Evolutionary conservation across 2,888 invertebrate genomes (phyloP), one percentile per base, ranked within the genome.

Genomic region (Chaetoderma sp.): DNA sequence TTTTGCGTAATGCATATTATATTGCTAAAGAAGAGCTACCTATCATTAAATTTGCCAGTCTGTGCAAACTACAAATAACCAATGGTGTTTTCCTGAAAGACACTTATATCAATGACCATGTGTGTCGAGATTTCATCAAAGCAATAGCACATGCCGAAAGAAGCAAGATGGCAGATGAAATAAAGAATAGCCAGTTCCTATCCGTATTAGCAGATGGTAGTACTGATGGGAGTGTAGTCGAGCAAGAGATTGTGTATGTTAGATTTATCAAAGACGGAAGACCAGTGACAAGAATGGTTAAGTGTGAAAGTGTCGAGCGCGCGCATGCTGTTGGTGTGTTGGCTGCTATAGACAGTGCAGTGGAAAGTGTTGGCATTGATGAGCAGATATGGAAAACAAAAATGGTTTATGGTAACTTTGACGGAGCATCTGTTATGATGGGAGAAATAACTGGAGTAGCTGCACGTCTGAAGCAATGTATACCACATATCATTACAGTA

Each of bases 341-440:
- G 23, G 21, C 16, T 8, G 47, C 21, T 13, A 6, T 52, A 8
- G 25, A 28, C 27, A 21, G 6, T 13, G 30, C 25, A 13, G 8
- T 27, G 18, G 25, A 28, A 18, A 8, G 13, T 27, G 52, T 23
- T 8, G 27, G 30, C 6, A 23, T 52, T 13, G 18, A 8, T 23
- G 27, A 6, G 18, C 27, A 52, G 6, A 28, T 27, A 5, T 23
- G 30, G 27, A 13, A 13, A 8, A 23, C 10, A 6, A 28, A 52
- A 52, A 21, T 52, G 10, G 28, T 52, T 13, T 52, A 18, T 28
- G 52, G n/a, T 8, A 52, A 27, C 18, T 52, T 52, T 18, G 52
- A 52, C 28, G 52, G 52, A 6, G 52, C 27, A 16, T 52, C 52
- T 13, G 52, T 52, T 10, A 52, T 52, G 52, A 52, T 52, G 52